Evolutionary conservation across 2,888 invertebrate genomes (phyloP).

Genomic region (Ischnus inquisitorius): DNA sequence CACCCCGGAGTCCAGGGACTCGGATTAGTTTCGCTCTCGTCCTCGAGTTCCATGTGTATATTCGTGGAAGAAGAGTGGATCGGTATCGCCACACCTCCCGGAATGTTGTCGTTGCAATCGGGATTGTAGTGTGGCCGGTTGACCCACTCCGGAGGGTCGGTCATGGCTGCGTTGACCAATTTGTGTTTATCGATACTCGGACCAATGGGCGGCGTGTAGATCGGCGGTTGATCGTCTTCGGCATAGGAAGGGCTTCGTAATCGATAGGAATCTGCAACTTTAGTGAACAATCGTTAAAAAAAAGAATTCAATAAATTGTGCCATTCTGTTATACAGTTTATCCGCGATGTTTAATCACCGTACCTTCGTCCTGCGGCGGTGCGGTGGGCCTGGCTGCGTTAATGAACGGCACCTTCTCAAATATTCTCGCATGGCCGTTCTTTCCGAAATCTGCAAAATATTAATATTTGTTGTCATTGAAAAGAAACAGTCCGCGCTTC

Average conservation of each 20-base stretch:
- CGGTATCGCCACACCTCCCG: conserved; percentile 55
- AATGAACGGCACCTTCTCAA: conserved; percentile 68
- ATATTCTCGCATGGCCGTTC: conserved; percentile 27
- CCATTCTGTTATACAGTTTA: not conserved
- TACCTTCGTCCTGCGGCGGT: conserved; percentile 79
- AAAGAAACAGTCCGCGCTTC: no score
- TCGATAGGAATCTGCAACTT: conserved; percentile 50
- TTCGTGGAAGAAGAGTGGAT: conserved; percentile 52
- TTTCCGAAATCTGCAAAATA: conserved; percentile 40
- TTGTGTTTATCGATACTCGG: conserved; percentile 75
- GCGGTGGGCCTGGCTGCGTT: conserved; percentile 75
- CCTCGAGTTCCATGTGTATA: conserved; percentile 61
- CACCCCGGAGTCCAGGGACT: conserved; percentile 78
- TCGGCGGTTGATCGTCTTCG: conserved; percentile 65
- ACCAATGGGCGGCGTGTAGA: conserved; percentile 68
- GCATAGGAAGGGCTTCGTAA: conserved; percentile 47
- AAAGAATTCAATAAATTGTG: not conserved
- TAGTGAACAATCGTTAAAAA: not conserved
- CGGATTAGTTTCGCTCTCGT: conserved; percentile 74
- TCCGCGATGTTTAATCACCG: not conserved
- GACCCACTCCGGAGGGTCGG: conserved; percentile 74
- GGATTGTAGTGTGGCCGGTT: conserved; percentile 74
- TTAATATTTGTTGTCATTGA: not conserved
- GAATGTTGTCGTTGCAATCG: conserved; percentile 68
- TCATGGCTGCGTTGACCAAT: conserved; percentile 74